Conservation (phyloP, 2,113 vertebrate genomes). For the Antechinus flavipes region DNA sequence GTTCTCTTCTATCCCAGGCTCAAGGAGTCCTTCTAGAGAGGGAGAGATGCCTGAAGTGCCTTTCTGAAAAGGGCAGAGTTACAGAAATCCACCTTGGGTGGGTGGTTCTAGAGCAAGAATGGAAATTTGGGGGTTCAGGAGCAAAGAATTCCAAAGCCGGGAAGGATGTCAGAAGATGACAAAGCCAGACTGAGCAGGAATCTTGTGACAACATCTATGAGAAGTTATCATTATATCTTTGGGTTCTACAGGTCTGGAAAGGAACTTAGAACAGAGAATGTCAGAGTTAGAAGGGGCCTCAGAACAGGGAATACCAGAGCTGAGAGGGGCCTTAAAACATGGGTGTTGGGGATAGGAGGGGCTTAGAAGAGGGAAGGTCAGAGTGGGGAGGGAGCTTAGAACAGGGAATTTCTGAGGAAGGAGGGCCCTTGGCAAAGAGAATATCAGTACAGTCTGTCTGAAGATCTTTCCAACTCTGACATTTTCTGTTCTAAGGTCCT, state of each 20-base stretch:
- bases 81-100: neutral
- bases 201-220: neutral
- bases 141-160: neutral
- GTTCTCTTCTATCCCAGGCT: conserved; percentile 11
- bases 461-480: neutral
- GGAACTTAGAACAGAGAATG: neutral
- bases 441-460: neutral
- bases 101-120: neutral
- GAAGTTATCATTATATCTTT: neutral
- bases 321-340: neutral
- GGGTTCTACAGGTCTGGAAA: neutral
- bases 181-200: neutral
- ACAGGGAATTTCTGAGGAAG: neutral
- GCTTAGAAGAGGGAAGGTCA: neutral
- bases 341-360: neutral
- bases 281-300: neutral
- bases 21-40: neutral
- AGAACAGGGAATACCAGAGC: neutral
- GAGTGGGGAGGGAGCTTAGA: too few species aligned
- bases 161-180: neutral
- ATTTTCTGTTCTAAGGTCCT: neutral
- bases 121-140: neutral
- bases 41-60: neutral
- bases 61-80: neutral
- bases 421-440: neutral